Evolutionary conservation across 64 coral and sea anemone genomes (phyloP).

Genomic region (Pachyseris speciosa): DNA sequence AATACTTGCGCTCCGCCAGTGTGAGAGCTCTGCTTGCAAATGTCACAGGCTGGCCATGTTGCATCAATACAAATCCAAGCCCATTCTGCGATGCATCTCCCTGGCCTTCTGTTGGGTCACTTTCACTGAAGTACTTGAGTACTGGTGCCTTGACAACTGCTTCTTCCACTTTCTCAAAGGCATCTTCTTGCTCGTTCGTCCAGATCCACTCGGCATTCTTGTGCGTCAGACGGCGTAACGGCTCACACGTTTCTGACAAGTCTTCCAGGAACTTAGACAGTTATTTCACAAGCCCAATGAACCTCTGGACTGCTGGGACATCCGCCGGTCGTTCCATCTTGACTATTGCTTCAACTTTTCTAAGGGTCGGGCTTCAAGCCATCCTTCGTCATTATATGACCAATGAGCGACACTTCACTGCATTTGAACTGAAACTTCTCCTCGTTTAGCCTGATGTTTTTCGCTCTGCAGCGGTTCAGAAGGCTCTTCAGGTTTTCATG

Average conservation of each 20-base stretch:
- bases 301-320: constrained; percentile 1
- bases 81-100: constrained; percentile 39
- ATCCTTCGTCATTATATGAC: constrained; percentile 52
- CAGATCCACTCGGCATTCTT: constrained; percentile 37
- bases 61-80: constrained; percentile 28
- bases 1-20: not conserved
- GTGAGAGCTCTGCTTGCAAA: constrained; percentile 27
- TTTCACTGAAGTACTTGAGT: not conserved
- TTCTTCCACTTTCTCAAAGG: constrained; percentile 7
- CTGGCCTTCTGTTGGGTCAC: not conserved
- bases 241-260: constrained; percentile 35
- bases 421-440: constrained; percentile 60
- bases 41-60: constrained; percentile 13
- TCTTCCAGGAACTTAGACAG: constrained; percentile 33
- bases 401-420: constrained; percentile 31
- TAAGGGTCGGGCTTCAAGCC: constrained; percentile 47
- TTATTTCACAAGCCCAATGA: constrained; percentile 27
- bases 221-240: constrained; percentile 28
- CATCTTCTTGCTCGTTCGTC: constrained; percentile 17
- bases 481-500: no score
- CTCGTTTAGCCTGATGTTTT: constrained; percentile 48
- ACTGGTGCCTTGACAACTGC: constrained; percentile 18
- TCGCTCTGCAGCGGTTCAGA: constrained; percentile 18
- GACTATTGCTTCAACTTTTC: constrained; percentile 56
- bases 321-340: constrained; percentile 37